phyloP scores from a whole-genome alignment of 2,888 invertebrate species.

The Mylabris sibirica region DNA sequence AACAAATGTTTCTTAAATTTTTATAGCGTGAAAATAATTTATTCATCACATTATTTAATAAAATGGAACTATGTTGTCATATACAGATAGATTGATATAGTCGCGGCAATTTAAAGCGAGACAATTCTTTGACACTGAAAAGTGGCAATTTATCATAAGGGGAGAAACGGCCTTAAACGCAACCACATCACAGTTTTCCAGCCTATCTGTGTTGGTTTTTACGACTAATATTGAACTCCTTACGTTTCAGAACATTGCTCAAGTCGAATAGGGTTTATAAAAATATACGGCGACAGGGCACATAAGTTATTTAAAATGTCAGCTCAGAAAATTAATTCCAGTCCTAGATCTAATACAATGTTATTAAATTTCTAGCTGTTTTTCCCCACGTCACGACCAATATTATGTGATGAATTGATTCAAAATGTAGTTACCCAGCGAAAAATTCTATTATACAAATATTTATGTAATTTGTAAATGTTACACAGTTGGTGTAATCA shows the following conservation, averaged over 20 bases:
- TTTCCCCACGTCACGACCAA: slow-evolving; percentile 52
- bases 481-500: not conserved
- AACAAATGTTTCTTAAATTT: not conserved
- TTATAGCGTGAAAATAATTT: slow-evolving; percentile 17
- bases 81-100: slow-evolving; percentile 44
- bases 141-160: slow-evolving; percentile 52
- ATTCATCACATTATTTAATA: slow-evolving; percentile 30
- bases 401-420: slow-evolving; percentile 51
- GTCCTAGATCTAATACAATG: slow-evolving; percentile 53
- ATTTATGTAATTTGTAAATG: not conserved
- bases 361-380: slow-evolving; percentile 53
- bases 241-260: slow-evolving; percentile 28
- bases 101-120: slow-evolving; percentile 47
- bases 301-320: slow-evolving; percentile 59
- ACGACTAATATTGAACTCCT: slow-evolving; percentile 24
- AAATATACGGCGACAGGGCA: slow-evolving; percentile 57
- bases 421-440: slow-evolving; percentile 13
- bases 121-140: slow-evolving; percentile 56
- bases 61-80: slow-evolving; percentile 32
- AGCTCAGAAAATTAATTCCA: slow-evolving; percentile 56
- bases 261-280: slow-evolving; percentile 55
- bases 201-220: slow-evolving; percentile 23
- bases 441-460: slow-evolving; percentile 7
- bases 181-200: slow-evolving; percentile 24
- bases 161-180: slow-evolving; percentile 23